Conservation (phyloP, 1,140 invertebrate genomes). For the Eufriesea mexicana region DNA sequence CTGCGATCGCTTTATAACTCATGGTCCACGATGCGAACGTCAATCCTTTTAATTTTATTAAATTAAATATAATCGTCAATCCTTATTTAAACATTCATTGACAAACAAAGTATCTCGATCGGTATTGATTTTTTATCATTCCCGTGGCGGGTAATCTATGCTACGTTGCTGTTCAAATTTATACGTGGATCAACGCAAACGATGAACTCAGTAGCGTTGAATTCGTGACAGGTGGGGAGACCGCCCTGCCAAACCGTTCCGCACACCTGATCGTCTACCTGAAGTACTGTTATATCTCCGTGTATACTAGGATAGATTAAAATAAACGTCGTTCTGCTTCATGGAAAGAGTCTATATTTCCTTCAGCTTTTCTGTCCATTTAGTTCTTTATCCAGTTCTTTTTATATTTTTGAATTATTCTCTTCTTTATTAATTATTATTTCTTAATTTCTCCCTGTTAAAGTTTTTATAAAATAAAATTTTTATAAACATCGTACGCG, state of each 20-base stretch:
- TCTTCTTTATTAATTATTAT: not conserved
- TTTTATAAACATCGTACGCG: not conserved
- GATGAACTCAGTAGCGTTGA: conserved; percentile 34
- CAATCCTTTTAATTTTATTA: too few species aligned
- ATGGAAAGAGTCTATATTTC: not conserved
- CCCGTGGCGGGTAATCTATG: not conserved
- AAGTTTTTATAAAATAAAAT: too few species aligned
- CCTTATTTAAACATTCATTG: too few species aligned
- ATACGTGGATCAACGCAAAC: not conserved
- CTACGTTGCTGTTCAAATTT: not conserved
- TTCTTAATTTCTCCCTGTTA: not conserved
- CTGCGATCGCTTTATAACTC: conserved; percentile 7
- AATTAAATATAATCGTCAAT: not conserved
- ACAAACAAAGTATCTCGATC: not conserved
- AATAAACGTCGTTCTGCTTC: conserved; percentile 28
- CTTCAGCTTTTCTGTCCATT: not conserved
- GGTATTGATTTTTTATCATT: not conserved
- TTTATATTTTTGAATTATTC: not conserved
- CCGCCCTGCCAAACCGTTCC: conserved; percentile 46
- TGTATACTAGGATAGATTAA: conserved; percentile 20
- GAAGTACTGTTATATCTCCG: conserved; percentile 50
- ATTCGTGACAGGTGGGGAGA: conserved; percentile 59
- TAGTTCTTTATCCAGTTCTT: too few species aligned
- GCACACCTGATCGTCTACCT: conserved; percentile 62
- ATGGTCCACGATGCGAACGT: not conserved